Conservation (phyloP, 2,888 invertebrate genomes). For the Plagiodera versicolora region DNA sequence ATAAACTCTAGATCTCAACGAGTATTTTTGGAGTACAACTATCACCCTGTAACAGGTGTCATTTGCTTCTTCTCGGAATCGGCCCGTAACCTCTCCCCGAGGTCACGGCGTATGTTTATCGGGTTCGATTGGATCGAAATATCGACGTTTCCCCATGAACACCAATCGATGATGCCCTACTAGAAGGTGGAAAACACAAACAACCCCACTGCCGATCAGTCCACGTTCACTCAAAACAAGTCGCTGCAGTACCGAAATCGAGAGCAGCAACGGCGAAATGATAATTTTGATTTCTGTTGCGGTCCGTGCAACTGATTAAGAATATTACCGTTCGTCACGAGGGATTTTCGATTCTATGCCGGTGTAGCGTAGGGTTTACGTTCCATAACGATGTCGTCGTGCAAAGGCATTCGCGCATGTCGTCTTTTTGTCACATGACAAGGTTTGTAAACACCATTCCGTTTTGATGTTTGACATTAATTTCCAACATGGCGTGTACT, state of each 20-base stretch:
- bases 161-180: not conserved
- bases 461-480: slow-evolving; percentile 45
- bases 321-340: not conserved
- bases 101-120: not conserved
- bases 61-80: not conserved
- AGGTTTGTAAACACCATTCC: slow-evolving; percentile 41
- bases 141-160: not conserved
- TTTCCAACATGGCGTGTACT: slow-evolving; percentile 47
- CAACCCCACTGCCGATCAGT: not conserved
- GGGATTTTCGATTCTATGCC: not conserved
- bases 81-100: not conserved
- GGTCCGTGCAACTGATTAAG: not conserved
- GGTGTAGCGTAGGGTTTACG: not conserved
- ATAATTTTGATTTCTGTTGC: not conserved
- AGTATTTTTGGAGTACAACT: too few relatives aligned
- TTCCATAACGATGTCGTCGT: too few relatives aligned
- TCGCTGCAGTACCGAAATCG: not conserved
- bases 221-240: not conserved
- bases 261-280: not conserved
- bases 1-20: too few relatives aligned
- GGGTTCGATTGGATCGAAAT: not conserved
- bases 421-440: slow-evolving; percentile 36
- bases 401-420: slow-evolving; percentile 31
- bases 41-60: too few relatives aligned
- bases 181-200: not conserved